Evolutionary conservation across 1,140 invertebrate genomes (phyloP), one percentile per base, ranked within the genome.

Genomic region (Procambarus virginalis): DNA sequence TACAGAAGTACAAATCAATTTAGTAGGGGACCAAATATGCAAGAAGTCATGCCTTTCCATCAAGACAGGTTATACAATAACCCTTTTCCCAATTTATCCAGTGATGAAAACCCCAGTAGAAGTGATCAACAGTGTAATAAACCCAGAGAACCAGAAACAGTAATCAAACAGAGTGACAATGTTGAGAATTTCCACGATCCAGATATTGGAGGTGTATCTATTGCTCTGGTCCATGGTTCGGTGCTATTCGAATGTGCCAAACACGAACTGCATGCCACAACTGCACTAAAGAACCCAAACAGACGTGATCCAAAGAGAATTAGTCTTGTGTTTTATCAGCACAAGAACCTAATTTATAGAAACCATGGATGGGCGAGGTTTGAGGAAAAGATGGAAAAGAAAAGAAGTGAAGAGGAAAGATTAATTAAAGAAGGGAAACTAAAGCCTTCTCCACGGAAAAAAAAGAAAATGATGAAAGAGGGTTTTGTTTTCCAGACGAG

Each of bases 231-330:
- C 22, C 98, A 99, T 93, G 98, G 98, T n/a, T 98, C 98, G 92
- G 97, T 99, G 6, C 94, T 99, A 17, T 98, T 99, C 93, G 98
- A 98, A 94, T 98, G 97, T 93, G 98, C 98, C 17, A 99, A 99
- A 94, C 97, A 98, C 92, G 98, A 99, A 94, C 96, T 99, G 95
- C 98, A 99, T 94, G 96, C 98, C 0, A 99, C 98, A 2, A 99
- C 98, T 1, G 97, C 98, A 1, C 95, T 99, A 10, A 96, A 96
- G 92, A 95, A 96, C 92, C 98, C 98, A 0, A 97, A 99, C 94
- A 95, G 98, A 75, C 94, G 96, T 55, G 96, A 97, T 93, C 98
- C 98, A 0, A 98, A 97, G 0, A 95, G 98, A 89, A 98, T 99
- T 92, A 97, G 97, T 85, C 94, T 99, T 48, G 98, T 99, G 0